Percentiles rank a stretch among this genome's conserved stretches.
Evolutionary conservation across 2,888 invertebrate genomes (phyloP).

Genomic region (Strigamia transsilvanica): DNA sequence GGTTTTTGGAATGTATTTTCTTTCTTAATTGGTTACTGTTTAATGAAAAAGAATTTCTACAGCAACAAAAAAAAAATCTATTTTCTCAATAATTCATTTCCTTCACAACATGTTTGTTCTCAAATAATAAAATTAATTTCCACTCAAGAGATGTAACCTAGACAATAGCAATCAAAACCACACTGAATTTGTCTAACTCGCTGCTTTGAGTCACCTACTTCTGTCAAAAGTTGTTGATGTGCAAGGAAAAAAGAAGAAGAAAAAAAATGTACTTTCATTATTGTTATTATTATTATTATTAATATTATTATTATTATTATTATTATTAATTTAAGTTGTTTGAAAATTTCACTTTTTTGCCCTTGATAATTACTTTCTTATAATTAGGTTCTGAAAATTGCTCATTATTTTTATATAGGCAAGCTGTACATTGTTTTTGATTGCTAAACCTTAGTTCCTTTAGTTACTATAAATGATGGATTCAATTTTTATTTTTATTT

Average conservation of each 20-base stretch:
- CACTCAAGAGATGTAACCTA: too few relatives aligned
- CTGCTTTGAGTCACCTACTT: too few relatives aligned
- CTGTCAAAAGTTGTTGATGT: too few relatives aligned
- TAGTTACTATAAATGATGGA: not conserved
- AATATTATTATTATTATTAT: too few relatives aligned
- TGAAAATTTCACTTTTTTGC: not conserved
- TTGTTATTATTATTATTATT: too few relatives aligned
- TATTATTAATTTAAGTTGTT: too few relatives aligned
- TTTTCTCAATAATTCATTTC: not conserved
- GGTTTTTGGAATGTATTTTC: not conserved
- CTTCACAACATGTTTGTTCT: too few relatives aligned
- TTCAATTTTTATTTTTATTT: not conserved
- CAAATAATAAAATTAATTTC: too few relatives aligned
- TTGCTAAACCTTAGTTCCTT: conserved; percentile 24
- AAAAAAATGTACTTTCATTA: too few relatives aligned
- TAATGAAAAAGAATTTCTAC: conserved; percentile 6
- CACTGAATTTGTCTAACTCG: too few relatives aligned
- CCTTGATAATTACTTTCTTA: not conserved
- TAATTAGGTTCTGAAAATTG: conserved; percentile 21
- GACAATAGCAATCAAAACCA: too few relatives aligned
- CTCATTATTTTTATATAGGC: conserved; percentile 35
- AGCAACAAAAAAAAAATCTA: not conserved
- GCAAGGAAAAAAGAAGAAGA: too few relatives aligned
- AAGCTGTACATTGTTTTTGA: conserved; percentile 24
- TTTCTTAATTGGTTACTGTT: not conserved